These are phyloP conservation scores for Melanotaenia nigrans DNA, from an alignment of 2,797 vertebrate species.

Conservation along the genomic window DNA sequence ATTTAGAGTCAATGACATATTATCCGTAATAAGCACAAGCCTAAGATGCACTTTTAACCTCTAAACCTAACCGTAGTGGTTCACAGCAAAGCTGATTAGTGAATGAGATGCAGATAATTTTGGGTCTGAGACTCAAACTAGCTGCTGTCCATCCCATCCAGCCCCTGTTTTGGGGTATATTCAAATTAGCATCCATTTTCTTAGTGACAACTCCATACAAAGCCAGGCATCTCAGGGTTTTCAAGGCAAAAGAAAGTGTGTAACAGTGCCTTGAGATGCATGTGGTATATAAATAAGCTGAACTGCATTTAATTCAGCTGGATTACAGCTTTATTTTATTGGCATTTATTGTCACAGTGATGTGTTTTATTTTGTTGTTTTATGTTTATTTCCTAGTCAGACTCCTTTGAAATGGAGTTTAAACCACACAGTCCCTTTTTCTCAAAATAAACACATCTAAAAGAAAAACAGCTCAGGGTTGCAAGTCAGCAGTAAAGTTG, in stretches of 20 bases:
- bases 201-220: no score
- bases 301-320: not conserved
- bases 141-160: no score
- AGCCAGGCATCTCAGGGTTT: no score
- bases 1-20: constrained; percentile 23
- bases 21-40: constrained; percentile 19
- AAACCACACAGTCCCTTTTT: not conserved
- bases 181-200: no score
- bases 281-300: no score
- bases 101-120: no score
- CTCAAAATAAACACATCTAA: not conserved
- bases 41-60: not conserved
- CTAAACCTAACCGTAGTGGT: not conserved
- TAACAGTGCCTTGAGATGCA: no score
- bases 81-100: no score
- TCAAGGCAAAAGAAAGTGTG: no score
- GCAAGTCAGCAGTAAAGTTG: not conserved
- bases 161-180: no score
- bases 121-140: no score
- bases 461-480: not conserved
- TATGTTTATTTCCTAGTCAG: not conserved
- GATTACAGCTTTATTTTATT: not conserved
- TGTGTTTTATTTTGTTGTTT: not conserved
- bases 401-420: not conserved
- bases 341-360: not conserved